Percentiles rank a stretch among this genome's conserved stretches.
phyloP scores from a whole-genome alignment of 2,888 invertebrate species.

The Temnothorax unifasciatus region DNA sequence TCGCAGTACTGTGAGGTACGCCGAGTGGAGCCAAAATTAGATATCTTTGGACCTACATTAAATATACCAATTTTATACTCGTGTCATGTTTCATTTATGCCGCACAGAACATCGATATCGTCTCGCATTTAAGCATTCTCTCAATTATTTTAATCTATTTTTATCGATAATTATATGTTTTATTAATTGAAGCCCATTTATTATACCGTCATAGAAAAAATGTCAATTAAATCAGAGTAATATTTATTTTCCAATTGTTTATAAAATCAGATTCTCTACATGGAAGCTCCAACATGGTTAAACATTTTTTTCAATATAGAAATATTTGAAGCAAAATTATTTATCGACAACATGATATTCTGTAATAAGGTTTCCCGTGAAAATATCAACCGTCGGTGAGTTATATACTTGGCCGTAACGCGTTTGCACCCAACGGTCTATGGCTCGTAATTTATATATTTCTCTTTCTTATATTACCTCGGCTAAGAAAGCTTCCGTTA shows the following conservation, averaged over 20 bases:
- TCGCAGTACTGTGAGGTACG: constrained; percentile 87
- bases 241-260: not conserved
- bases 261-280: not conserved
- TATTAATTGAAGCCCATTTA: not conserved
- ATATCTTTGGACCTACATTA: constrained; percentile 87
- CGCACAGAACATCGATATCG: not conserved
- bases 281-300: not conserved
- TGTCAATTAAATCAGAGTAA: not conserved
- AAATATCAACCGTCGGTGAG: not conserved
- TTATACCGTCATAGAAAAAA: not conserved
- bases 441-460: not conserved
- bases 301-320: not conserved
- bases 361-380: not conserved
- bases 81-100: constrained; percentile 82
- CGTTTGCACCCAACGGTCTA: not conserved
- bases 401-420: not conserved
- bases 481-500: constrained; percentile 82
- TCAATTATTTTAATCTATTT: not conserved
- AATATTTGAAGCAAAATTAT: too few species aligned
- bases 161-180: not conserved
- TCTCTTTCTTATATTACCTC: constrained; percentile 74
- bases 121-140: not conserved
- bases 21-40: constrained; percentile 87
- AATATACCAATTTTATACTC: constrained; percentile 79
- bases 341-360: not conserved